These are phyloP conservation scores for Darevskia nairensis DNA, from an alignment of 2,797 vertebrate genomes.

Conservation along the genomic window DNA sequence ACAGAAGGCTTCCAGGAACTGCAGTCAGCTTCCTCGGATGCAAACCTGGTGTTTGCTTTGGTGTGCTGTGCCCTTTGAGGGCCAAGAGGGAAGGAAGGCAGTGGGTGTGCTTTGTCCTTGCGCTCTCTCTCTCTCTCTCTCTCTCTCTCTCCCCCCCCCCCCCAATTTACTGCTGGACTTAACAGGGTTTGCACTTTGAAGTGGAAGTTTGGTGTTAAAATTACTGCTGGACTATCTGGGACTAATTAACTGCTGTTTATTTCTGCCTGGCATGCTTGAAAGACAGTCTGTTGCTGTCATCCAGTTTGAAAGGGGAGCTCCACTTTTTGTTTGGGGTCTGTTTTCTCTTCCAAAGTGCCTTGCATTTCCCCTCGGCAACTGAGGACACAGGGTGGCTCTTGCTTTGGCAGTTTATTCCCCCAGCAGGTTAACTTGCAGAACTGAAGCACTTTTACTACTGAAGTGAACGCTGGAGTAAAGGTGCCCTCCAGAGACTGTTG, in stretches of 20 bases:
- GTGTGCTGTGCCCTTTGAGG: background rate
- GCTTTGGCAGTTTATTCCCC: no score
- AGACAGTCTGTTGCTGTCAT: background rate
- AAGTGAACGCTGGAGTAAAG: background rate
- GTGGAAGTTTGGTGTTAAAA: background rate
- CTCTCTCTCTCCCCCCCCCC: background rate
- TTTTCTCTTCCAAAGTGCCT: background rate
- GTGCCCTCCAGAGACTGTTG: background rate
- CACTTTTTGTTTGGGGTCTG: no score
- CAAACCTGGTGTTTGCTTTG: background rate
- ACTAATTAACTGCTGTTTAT: background rate
- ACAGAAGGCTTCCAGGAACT: no score
- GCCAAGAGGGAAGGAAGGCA: background rate
- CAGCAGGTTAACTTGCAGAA: background rate
- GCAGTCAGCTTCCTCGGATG: no score
- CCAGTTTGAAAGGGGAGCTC: background rate
- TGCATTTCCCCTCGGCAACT: background rate
- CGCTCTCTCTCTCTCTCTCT: no score
- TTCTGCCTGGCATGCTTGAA: background rate
- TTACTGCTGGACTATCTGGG: slow-evolving; percentile 1
- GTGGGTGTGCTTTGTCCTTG: background rate
- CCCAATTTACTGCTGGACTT: background rate
- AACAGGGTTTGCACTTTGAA: background rate
- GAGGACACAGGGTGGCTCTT: background rate
- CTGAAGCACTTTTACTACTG: background rate